These are phyloP conservation scores for Clarias magur DNA, from an alignment of 2,113 vertebrate species.

Conservation along the genomic window DNA sequence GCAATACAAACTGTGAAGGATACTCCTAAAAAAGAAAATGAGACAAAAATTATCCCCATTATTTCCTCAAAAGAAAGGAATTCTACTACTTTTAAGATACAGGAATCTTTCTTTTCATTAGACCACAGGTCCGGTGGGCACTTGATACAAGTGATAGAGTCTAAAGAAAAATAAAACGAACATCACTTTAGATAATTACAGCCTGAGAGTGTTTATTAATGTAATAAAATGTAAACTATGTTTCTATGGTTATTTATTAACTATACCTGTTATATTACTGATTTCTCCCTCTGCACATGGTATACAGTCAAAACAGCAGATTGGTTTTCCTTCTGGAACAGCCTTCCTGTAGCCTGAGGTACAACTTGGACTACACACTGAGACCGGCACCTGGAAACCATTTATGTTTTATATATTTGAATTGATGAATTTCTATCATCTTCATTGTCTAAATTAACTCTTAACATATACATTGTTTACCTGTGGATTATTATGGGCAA, in stretches of 20 bases:
- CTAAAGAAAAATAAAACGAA: conserved; percentile 32
- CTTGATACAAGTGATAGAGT: conserved; percentile 49
- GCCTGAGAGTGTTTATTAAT: too few species aligned
- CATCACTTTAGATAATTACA: neutral
- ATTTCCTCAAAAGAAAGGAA: conserved; percentile 34
- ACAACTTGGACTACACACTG: conserved; percentile 45
- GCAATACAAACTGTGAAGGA: conserved; percentile 37
- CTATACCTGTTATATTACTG: conserved; percentile 52
- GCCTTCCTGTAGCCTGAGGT: conserved; percentile 40
- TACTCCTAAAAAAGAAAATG: conserved; percentile 49
- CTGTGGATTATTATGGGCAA: neutral
- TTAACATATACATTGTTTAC: neutral
- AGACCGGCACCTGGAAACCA: conserved; percentile 51
- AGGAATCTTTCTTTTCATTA: conserved; percentile 48
- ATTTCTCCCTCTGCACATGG: conserved; percentile 56
- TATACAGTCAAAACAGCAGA: conserved; percentile 59
- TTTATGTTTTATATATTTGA: neutral
- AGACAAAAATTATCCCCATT: conserved; percentile 54
- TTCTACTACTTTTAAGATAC: conserved; percentile 34
- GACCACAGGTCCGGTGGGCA: conserved; percentile 56
- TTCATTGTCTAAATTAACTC: neutral
- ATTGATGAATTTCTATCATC: too few species aligned
- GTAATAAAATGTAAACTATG: neutral
- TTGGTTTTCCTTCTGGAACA: conserved; percentile 50
- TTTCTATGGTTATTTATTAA: too few species aligned